Evolutionary conservation across 2,113 vertebrate genomes (phyloP).

Genomic region (Electrona antarctica): DNA sequence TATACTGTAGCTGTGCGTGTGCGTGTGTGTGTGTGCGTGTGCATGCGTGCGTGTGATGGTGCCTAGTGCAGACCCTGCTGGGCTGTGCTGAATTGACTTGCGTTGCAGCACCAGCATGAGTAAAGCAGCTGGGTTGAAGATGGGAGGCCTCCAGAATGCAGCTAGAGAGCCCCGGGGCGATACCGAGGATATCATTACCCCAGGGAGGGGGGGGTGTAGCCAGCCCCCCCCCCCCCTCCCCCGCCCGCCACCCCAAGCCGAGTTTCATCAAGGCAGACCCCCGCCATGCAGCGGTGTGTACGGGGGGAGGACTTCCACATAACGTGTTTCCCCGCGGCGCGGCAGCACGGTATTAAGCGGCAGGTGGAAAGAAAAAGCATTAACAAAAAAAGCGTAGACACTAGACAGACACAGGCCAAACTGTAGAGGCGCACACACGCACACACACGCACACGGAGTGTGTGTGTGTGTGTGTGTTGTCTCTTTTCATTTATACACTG

Average conservation of each 20-base stretch:
- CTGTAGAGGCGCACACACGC: neutral
- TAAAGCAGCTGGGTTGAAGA: conserved; percentile 77
- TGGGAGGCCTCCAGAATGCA: conserved; percentile 73
- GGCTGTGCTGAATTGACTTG: conserved; percentile 58
- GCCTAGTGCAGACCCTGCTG: conserved; percentile 59
- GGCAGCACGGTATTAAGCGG: conserved; percentile 74
- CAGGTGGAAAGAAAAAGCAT: conserved; percentile 66
- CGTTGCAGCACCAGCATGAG: conserved; percentile 76
- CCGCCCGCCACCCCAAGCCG: conserved; percentile 41
- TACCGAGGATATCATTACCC: conserved; percentile 87
- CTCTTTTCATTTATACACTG: conserved; percentile 40
- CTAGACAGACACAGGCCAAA: conserved; percentile 18
- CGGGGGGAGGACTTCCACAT: conserved; percentile 71
- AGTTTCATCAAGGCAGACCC: conserved; percentile 87
- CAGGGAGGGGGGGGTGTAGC: conserved; percentile 53
- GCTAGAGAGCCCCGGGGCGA: conserved; percentile 67
- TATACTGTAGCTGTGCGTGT: conserved; percentile 46
- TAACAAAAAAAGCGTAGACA: conserved; percentile 35
- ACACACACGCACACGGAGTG: conserved; percentile 22
- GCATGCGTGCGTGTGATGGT: conserved; percentile 34
- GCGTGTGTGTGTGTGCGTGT: conserved; percentile 14
- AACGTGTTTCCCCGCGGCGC: conserved; percentile 83
- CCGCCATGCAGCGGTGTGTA: conserved; percentile 38
- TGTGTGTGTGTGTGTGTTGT: too few relatives aligned
- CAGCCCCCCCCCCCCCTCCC: conserved; percentile 40